Evolutionary conservation across 1,140 invertebrate species (phyloP).

Genomic region (Polypedilum vanderplanki): DNA sequence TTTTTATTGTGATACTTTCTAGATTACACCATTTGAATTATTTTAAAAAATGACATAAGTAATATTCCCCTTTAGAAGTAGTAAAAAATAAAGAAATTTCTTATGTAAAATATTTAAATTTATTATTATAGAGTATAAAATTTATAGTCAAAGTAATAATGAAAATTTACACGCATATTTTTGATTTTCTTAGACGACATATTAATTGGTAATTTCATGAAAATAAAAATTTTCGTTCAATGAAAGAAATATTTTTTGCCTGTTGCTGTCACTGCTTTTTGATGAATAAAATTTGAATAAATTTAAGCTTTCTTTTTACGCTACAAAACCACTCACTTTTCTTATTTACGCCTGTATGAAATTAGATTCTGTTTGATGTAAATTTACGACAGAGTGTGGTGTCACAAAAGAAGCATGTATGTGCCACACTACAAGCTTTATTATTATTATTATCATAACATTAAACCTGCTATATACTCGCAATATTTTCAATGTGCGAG

Average conservation of each 20-base stretch:
- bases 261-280: no score
- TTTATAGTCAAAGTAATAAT: constrained; percentile 11
- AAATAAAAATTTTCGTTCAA: no score
- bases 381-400: neutral
- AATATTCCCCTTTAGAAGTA: neutral
- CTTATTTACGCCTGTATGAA: neutral
- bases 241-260: no score
- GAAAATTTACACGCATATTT: neutral
- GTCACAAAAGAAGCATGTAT: no score
- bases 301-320: neutral
- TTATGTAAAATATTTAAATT: constrained; percentile 20
- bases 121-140: neutral
- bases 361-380: constrained; percentile 14
- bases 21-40: no score
- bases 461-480: constrained; percentile 10
- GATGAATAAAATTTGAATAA: no score
- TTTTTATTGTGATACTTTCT: no score
- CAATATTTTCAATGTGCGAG: neutral
- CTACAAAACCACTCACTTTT: neutral
- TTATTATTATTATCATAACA: constrained; percentile 15
- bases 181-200: neutral
- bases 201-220: constrained; percentile 7
- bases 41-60: no score
- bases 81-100: neutral
- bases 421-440: neutral